Percentiles rank a stretch among this genome's conserved stretches.
phyloP scores from a whole-genome alignment of 2,113 vertebrate species.

The Tragelaphus strepsiceros region DNA sequence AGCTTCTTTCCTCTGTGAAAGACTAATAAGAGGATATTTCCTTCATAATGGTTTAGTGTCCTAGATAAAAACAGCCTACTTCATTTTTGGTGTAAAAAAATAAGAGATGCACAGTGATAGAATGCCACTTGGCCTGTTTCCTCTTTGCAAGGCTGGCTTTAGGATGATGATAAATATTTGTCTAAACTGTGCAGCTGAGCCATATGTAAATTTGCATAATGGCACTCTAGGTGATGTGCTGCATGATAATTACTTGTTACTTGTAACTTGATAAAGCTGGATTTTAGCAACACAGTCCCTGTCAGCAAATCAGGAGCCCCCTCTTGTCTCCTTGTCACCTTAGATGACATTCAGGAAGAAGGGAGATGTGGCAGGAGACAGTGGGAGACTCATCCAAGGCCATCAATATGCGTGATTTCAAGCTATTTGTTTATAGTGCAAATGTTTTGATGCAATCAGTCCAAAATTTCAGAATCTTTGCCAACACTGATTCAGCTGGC shows the following conservation, averaged over 20 bases:
- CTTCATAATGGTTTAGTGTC: conserved; percentile 7
- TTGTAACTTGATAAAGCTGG: conserved; percentile 65
- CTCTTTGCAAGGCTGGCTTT: conserved; percentile 70
- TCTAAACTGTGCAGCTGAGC: conserved; percentile 73
- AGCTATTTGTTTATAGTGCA: background rate
- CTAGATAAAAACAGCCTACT: background rate
- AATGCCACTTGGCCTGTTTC: conserved; percentile 68
- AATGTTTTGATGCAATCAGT: background rate
- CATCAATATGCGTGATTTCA: background rate
- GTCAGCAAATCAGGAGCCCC: conserved; percentile 43
- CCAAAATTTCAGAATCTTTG: background rate
- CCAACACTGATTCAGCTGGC: background rate
- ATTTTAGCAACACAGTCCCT: conserved; percentile 36
- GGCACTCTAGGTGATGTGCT: conserved; percentile 71
- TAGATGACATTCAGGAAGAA: background rate
- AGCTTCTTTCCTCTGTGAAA: background rate
- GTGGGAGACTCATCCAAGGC: background rate
- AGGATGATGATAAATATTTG: conserved; percentile 82
- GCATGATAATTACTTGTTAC: conserved; percentile 69
- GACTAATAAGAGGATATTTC: conserved; percentile 41
- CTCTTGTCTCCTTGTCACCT: background rate
- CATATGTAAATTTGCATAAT: conserved; percentile 79
- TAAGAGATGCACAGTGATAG: conserved; percentile 18
- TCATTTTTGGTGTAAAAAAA: conserved; percentile 62
- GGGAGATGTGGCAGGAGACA: background rate